phyloP scores from a whole-genome alignment of 2,797 vertebrate species.

The Euthynnus affinis region DNA sequence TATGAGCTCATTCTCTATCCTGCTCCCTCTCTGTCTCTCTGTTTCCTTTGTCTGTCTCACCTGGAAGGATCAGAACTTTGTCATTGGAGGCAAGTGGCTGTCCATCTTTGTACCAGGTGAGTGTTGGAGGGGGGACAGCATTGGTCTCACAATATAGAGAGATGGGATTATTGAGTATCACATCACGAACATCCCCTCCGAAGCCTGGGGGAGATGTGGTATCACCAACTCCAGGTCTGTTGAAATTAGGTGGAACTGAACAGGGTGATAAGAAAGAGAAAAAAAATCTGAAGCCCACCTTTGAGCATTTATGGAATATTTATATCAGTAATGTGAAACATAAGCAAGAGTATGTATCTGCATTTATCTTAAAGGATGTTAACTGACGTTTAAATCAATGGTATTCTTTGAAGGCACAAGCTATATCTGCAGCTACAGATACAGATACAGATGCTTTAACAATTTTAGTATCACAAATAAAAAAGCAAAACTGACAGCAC shows the following conservation, averaged over 20 bases:
- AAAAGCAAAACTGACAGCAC: not conserved
- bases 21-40: not conserved
- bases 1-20: not conserved
- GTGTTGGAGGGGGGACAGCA: slow-evolving; percentile 93
- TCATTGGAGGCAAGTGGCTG: slow-evolving; percentile 88
- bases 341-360: not conserved
- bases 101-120: slow-evolving; percentile 97
- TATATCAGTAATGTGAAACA: not conserved
- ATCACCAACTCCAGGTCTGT: slow-evolving; percentile 83
- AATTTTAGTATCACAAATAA: not conserved
- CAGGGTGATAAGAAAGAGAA: not conserved
- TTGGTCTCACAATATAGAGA: slow-evolving; percentile 96
- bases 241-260: slow-evolving; percentile 95
- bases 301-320: not conserved
- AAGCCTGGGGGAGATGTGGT: slow-evolving; percentile 72
- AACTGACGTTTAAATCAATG: not conserved
- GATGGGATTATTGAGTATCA: slow-evolving; percentile 94
- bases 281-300: not conserved
- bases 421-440: not conserved
- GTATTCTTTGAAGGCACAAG: not conserved
- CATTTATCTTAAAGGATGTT: not conserved
- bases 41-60: slow-evolving; percentile 72
- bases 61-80: slow-evolving; percentile 92
- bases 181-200: slow-evolving; percentile 85
- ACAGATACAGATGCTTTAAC: too few species aligned